Evolutionary conservation across 2,113 vertebrate species (phyloP).

Genomic region (Macquaria australasica): DNA sequence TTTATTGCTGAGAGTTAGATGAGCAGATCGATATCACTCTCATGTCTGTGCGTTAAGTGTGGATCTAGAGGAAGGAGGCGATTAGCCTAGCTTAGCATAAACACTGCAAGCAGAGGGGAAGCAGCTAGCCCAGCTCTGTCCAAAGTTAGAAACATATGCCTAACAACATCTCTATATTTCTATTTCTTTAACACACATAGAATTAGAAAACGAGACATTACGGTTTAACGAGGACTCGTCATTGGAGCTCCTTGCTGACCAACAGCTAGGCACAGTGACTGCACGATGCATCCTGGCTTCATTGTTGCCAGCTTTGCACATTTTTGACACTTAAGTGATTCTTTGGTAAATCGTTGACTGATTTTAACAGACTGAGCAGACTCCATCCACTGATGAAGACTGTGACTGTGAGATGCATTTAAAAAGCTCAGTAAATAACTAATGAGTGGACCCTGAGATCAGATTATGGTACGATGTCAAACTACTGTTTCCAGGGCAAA

Average conservation of each 20-base stretch:
- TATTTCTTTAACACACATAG: neutral
- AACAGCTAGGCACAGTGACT: neutral
- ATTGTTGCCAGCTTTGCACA: neutral
- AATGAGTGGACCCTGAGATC: neutral
- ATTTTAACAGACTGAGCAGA: constrained; percentile 2
- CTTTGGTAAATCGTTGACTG: neutral
- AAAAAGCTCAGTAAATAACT: neutral
- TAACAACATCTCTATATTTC: neutral
- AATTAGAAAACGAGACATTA: neutral
- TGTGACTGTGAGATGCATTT: neutral
- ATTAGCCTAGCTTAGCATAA: neutral
- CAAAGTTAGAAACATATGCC: neutral
- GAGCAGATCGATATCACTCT: neutral
- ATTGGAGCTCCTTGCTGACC: no score
- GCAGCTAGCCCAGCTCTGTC: neutral
- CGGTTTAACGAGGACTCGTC: no score
- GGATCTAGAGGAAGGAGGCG: no score
- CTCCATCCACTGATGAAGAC: neutral
- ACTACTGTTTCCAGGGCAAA: neutral
- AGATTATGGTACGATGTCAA: neutral
- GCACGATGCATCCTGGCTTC: neutral
- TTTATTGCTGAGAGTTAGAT: neutral
- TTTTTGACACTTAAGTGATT: neutral
- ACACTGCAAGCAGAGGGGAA: neutral
- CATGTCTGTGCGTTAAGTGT: neutral